Evolutionary conservation across 1,140 invertebrate species (phyloP).

Genomic region (Lethrus apterus): DNA sequence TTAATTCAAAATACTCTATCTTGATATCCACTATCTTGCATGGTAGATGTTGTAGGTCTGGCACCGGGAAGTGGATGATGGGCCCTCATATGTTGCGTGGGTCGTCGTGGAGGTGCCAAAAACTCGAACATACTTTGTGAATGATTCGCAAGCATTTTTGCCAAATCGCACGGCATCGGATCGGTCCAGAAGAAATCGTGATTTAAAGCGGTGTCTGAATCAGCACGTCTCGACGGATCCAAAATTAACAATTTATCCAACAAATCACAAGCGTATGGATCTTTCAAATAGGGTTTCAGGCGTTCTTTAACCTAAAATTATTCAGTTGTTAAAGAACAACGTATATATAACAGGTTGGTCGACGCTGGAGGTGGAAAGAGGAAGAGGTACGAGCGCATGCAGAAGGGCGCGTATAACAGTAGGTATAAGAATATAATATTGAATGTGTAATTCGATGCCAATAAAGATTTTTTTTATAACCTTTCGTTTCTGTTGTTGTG

Average conservation of each 20-base stretch:
- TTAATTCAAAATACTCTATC: slow-evolving; percentile 62
- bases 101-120: slow-evolving; percentile 71
- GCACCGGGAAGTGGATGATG: slow-evolving; percentile 55
- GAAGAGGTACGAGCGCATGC: too few species aligned
- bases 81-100: slow-evolving; percentile 60
- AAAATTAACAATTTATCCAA: slow-evolving; percentile 87
- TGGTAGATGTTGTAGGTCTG: slow-evolving; percentile 46
- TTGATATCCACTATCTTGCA: slow-evolving; percentile 60
- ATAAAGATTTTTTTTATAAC: slow-evolving; percentile 40
- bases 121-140: slow-evolving; percentile 96
- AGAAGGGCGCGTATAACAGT: background rate
- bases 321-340: too few species aligned
- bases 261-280: slow-evolving; percentile 86
- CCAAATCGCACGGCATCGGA: slow-evolving; percentile 88
- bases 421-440: background rate
- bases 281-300: slow-evolving; percentile 86
- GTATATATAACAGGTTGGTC: too few species aligned
- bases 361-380: too few species aligned
- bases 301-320: slow-evolving; percentile 63
- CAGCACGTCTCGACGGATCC: slow-evolving; percentile 84
- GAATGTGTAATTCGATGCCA: background rate
- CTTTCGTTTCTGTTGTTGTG: slow-evolving; percentile 85
- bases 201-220: slow-evolving; percentile 89
- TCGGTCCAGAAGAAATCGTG: slow-evolving; percentile 99
- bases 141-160: slow-evolving; percentile 89